Conservation (phyloP, 2,113 vertebrate genomes). For the Theristicus caerulescens region DNA sequence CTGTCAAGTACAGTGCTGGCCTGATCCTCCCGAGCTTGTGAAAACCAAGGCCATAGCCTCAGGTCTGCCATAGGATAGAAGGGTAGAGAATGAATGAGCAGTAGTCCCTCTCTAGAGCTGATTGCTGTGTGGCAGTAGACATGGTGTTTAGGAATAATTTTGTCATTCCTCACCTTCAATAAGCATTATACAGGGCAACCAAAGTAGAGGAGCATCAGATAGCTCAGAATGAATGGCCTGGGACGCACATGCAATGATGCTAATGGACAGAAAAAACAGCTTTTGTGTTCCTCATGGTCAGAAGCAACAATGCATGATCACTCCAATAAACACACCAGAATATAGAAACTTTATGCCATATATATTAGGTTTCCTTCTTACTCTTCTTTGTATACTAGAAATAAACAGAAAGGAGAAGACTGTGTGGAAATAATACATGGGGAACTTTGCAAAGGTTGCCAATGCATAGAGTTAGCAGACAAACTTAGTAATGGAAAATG, state of each 20-base stretch:
- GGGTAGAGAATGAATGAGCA: neutral
- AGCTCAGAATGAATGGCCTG: neutral
- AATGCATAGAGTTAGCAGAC: neutral
- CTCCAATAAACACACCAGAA: neutral
- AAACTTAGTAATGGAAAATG: neutral
- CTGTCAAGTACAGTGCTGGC: fast-evolving
- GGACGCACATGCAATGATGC: neutral
- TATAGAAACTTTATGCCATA: neutral
- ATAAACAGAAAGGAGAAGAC: neutral
- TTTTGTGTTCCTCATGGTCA: neutral
- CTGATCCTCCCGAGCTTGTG: neutral
- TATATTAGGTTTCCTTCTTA: neutral
- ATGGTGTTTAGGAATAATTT: neutral
- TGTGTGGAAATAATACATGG: neutral
- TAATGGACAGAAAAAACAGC: neutral
- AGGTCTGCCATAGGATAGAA: neutral
- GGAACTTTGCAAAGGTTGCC: neutral
- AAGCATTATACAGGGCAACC: neutral
- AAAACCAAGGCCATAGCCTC: neutral
- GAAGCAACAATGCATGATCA: neutral
- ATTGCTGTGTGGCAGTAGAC: neutral
- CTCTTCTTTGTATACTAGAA: neutral
- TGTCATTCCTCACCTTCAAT: neutral
- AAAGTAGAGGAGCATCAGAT: neutral
- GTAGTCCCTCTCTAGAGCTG: neutral